Conservation (phyloP, 2,113 vertebrate species). For the Xenopus tropicalis region UCB_Xtro_10.0 CM004448.2:97792501-97793000, state of each 20-base stretch:
- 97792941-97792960: slow-evolving; percentile 82
- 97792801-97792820: not conserved
- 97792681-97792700: too few relatives aligned
- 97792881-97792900: too few relatives aligned
- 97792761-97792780: too few relatives aligned
- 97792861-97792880: too few relatives aligned
- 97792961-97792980: slow-evolving; percentile 94
- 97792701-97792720: too few relatives aligned
- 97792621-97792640: not conserved
- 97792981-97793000: slow-evolving; percentile 99
- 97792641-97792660: slow-evolving; percentile 16
- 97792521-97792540: slow-evolving; percentile 23
- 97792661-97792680: not conserved
- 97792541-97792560: slow-evolving; percentile 43
- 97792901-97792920: not conserved
- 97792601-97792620: slow-evolving; percentile 45
- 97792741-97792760: too few relatives aligned
- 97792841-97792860: too few relatives aligned
- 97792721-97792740: too few relatives aligned
- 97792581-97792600: slow-evolving; percentile 38
- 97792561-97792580: not conserved
- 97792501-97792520: slow-evolving; percentile 19
- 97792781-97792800: too few relatives aligned
- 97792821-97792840: not conserved
- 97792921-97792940: slow-evolving; percentile 83